Base-by-base conservation (phyloP, 2,888 invertebrate genomes). In the Rhamphomyia laevipes region DNA sequence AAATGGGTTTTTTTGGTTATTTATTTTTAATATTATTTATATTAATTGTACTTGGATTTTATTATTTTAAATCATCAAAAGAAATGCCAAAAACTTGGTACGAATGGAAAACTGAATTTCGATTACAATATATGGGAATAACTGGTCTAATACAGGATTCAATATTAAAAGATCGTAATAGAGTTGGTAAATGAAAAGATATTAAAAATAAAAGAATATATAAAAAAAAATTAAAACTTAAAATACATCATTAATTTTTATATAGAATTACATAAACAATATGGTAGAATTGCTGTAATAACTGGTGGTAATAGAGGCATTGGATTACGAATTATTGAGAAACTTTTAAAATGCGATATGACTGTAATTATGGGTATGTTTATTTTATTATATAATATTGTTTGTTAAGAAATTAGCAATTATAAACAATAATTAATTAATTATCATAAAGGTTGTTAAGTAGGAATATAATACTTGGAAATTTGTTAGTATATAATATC, bases 251-350 rank as follows among this genome's bases (percentile, higher is more conserved):
- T 41, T 17, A 38, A 45, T 21, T n/a, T 18, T 46, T 58, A 76
- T 69, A 46, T 56, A 80, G 85, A 76, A 62, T 72, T 83, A 59
- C 76, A 78, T 57, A 75, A 75, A 48, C 78, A 80, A 62, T 73
- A 74, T 37, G 82, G 77, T 47, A 78, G 81, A 71, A 73, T 86
- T 49, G 90, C 86, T 51, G 78, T 92, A 47, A 79, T 92, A 52
- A 92, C 92, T 11, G 92, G 92, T 43, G 92, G 91, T 3, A 83
- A 87, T 49, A 76, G 88, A 57, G 92, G 92, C 37, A 89, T 92
- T 59, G 92, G 91, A 11, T 70, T 77, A 18, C 80, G 82, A 70
- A 81, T 89, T 17, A 81, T 87, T 23, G 80, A 80, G 65, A 83
- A 83, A 69, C 72, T 91, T 47, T 68, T 90, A 45, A 75, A 82